Conservation (phyloP, 37 sponge, comb jelly and placozoan genomes). For the Geodia barretti region DNA sequence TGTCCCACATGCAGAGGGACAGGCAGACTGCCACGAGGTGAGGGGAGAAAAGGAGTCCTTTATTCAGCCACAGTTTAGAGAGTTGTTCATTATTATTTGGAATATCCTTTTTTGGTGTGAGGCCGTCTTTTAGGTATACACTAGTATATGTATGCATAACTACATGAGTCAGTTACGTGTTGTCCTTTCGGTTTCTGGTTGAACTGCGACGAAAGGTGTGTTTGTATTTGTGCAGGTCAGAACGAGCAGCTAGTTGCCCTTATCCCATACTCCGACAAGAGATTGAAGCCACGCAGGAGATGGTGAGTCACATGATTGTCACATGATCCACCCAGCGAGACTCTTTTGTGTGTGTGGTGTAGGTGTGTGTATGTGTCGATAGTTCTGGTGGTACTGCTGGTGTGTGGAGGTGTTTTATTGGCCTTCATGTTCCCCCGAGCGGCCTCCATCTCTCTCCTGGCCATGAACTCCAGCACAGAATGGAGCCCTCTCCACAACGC, state of each 20-base stretch:
- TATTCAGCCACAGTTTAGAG: not conserved
- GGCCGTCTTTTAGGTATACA: too few relatives aligned
- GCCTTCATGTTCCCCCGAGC: constrained; percentile 51
- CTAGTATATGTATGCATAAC: too few relatives aligned
- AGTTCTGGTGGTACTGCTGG: constrained; percentile 24
- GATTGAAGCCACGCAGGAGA: constrained; percentile 66
- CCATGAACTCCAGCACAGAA: not conserved
- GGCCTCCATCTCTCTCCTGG: constrained; percentile 9
- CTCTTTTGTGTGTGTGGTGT: not conserved
- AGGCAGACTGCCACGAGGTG: constrained; percentile 64
- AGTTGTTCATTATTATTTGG: too few relatives aligned
- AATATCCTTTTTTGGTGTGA: not conserved
- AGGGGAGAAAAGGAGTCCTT: not conserved
- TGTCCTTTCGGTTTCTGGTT: not conserved
- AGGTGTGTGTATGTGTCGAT: constrained; percentile 27
- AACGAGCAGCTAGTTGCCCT: constrained; percentile 79
- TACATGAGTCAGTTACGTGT: too few relatives aligned
- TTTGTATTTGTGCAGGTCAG: constrained; percentile 38
- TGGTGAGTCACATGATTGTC: not conserved
- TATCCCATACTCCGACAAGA: constrained; percentile 81
- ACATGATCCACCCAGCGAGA: not conserved
- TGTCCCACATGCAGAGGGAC: constrained; percentile 75
- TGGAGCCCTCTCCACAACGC: not conserved
- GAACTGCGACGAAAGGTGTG: not conserved
- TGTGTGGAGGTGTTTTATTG: constrained; percentile 22